These are phyloP conservation scores for Conus canariensis DNA, from an alignment of 2,888 invertebrate genomes.

Conservation along the genomic window DNA sequence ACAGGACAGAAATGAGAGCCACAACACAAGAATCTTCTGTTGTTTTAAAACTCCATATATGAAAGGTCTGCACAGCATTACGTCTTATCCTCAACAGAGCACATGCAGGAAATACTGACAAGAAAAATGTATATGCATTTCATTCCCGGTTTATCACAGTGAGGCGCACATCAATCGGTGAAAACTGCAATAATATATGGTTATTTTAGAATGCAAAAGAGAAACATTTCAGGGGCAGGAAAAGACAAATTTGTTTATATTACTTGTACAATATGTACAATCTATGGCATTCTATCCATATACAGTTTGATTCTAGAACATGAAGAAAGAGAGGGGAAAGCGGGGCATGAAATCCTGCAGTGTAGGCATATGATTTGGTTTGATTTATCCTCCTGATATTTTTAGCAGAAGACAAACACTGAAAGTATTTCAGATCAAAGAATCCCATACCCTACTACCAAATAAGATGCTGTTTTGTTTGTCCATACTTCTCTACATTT, in stretches of 20 bases:
- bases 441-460: no score
- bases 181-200: neutral
- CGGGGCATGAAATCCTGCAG: no score
- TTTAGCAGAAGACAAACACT: no score
- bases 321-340: neutral
- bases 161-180: neutral
- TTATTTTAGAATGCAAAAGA: neutral
- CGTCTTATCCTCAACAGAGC: neutral
- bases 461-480: neutral
- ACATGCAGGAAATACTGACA: neutral
- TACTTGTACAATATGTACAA: neutral
- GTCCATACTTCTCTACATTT: constrained; percentile 19
- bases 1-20: neutral
- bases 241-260: neutral
- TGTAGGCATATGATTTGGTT: no score
- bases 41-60: neutral
- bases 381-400: no score
- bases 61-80: neutral
- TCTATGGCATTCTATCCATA: neutral
- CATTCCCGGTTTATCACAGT: neutral
- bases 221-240: no score
- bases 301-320: neutral
- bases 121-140: neutral
- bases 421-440: no score
- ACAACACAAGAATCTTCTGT: neutral